Evolutionary conservation across 2,113 vertebrate species (phyloP), one percentile per base, ranked within the genome.

Genomic region (Archilochus colubris): DNA sequence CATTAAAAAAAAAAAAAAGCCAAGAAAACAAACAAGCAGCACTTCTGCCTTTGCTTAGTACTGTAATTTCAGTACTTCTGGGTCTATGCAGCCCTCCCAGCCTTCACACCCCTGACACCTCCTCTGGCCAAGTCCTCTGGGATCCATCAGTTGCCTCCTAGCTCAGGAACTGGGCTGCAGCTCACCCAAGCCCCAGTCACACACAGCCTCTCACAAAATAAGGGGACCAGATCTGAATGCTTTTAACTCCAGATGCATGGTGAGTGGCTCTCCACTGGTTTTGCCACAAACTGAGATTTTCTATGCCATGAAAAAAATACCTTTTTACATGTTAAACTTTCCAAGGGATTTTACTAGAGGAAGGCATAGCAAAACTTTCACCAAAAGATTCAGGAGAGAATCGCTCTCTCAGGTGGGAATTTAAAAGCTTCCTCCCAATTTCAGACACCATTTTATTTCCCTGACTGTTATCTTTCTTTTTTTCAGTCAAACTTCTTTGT

Each of bases 251-350:
- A 33, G 63, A 58, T 9, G 0, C 18, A 23, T 46, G 28, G 55
- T 12, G 1, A 86, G 68, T 7, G 70, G 57, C 58, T 40, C 3
- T 15, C 18, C 53, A 30, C 4, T 25, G 38, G 36, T 40, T 22
- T 30, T 82, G 22, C 28, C 3, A 2, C 53, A n/a, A 54, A 21
- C 1, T 36, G 24, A 58, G 64, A 38, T 38, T 9, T 57, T 17
- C 40, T 33, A 1, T 10, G 13, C 46, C 54, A 40, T 44, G n/a
- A 63, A 74, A 83, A 0, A n/a, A n/a, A 1, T 1, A 38, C 6
- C 24, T 53, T 53, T 72, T 76, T 24, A 55, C 16, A 25, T 16
- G 24, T 72, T 31, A 36, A 43, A 55, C 7, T 43, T 70, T 20
- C 40, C 19, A 40, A 50, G 13, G 55, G 61, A 23, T 54, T 72